phyloP scores from a whole-genome alignment of 1,140 invertebrate species.

The Gryllus bimaculatus region DNA sequence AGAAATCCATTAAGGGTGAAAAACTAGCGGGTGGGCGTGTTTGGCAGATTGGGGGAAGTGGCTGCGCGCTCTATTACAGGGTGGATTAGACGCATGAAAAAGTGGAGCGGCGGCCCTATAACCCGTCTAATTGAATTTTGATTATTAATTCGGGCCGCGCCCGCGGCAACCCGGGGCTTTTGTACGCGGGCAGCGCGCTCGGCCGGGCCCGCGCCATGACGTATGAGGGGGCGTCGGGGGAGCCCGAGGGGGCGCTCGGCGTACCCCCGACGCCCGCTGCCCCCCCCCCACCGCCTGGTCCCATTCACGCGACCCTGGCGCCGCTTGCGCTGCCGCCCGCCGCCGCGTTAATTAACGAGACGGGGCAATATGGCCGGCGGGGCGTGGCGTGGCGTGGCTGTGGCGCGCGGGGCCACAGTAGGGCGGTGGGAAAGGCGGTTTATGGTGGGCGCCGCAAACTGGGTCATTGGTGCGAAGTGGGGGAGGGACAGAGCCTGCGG shows the following conservation, averaged over 20 bases:
- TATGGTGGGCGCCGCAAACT: no score
- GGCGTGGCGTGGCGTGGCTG: no score
- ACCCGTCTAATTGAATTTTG: conserved; percentile 19
- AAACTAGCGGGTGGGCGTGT: conserved; percentile 17
- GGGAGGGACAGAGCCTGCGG: no score
- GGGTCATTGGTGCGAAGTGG: no score
- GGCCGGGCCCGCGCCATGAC: not conserved
- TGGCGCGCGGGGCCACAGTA: no score
- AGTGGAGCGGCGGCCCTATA: conserved; percentile 12
- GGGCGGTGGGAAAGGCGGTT: no score
- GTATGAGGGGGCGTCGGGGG: not conserved
- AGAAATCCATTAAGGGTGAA: conserved; percentile 16
- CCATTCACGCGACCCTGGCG: not conserved
- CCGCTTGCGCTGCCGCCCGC: not conserved
- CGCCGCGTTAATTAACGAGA: not conserved
- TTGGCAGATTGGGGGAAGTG: conserved; percentile 15
- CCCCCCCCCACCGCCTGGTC: not conserved
- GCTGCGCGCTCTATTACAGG: not conserved
- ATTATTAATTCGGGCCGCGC: conserved; percentile 15
- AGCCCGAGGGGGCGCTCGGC: no score
- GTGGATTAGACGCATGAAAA: conserved; percentile 14
- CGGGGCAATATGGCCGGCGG: not conserved
- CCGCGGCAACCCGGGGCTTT: not conserved
- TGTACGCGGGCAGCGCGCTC: not conserved
- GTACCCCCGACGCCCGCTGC: not conserved